Percentiles rank a stretch among this genome's conserved stretches.
Conservation (phyloP, 2,113 vertebrate species). For the Plotosus lineatus region DNA sequence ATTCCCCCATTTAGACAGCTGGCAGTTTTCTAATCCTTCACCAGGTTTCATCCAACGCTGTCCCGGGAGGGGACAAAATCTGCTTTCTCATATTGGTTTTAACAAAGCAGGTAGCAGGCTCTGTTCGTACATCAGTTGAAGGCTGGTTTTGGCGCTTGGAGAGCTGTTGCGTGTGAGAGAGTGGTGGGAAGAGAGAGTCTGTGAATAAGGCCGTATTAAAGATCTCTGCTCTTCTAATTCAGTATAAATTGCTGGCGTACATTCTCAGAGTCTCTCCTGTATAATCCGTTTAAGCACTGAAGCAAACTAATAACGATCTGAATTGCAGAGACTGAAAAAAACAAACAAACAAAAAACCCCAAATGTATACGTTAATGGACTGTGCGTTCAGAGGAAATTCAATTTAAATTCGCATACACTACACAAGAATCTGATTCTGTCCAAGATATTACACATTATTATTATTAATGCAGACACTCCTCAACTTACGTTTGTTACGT, state of each 20-base stretch:
- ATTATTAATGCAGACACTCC: too few relatives aligned
- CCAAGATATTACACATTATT: too few relatives aligned
- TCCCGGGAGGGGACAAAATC: background rate
- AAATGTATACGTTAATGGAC: too few relatives aligned
- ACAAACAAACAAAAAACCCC: background rate
- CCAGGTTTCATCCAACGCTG: constrained; percentile 21
- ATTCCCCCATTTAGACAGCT: constrained; percentile 42
- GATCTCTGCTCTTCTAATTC: constrained; percentile 25
- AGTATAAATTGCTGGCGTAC: constrained; percentile 46
- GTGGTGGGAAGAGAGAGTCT: background rate
- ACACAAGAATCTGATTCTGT: too few relatives aligned
- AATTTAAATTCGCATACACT: too few relatives aligned
- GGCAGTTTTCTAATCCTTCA: constrained; percentile 48
- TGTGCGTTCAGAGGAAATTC: too few relatives aligned
- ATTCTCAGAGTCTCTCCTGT: constrained; percentile 31
- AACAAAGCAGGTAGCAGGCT: constrained; percentile 28
- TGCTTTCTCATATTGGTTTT: constrained; percentile 32
- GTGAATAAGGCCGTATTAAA: constrained; percentile 25
- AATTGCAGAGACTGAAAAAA: constrained; percentile 42
- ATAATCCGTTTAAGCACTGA: constrained; percentile 49
- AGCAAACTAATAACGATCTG: constrained; percentile 44
- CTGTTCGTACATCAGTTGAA: constrained; percentile 32
- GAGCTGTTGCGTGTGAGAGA: background rate
- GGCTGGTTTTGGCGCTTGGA: background rate
- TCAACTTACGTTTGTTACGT: too few relatives aligned